Conservation (phyloP, 2,888 invertebrate species). For the Lasioglossum leucozonium region DNA sequence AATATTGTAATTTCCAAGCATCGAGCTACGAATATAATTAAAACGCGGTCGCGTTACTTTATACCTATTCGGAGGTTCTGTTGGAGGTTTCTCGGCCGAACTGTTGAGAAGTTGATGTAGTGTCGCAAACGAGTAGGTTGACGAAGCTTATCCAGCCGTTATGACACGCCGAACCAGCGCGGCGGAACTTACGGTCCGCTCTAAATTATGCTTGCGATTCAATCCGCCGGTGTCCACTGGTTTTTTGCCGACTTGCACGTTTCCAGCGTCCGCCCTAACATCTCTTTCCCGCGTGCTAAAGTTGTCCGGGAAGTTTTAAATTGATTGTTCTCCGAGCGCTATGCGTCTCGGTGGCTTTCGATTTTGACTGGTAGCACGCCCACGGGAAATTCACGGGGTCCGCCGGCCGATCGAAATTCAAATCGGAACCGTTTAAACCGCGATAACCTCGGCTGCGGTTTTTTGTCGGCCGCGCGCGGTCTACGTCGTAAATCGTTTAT, state of each 20-base stretch:
- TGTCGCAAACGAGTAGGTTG: background rate
- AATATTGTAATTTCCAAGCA: background rate
- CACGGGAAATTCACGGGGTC: constrained; percentile 35
- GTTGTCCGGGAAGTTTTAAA: background rate
- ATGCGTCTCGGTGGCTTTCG: background rate
- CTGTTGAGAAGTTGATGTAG: background rate
- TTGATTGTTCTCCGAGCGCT: constrained; percentile 13
- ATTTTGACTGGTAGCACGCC: constrained; percentile 22
- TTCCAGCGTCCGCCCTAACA: background rate
- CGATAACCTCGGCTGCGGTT: constrained; percentile 13
- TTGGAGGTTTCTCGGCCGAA: background rate
- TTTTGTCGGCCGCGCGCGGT: constrained; percentile 23
- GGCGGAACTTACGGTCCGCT: background rate
- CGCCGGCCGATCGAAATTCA: constrained; percentile 42
- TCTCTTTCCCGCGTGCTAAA: background rate
- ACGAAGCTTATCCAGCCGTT: background rate
- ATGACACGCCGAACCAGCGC: background rate
- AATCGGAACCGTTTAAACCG: constrained; percentile 25
- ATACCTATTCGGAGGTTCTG: background rate
- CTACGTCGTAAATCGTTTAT: constrained; percentile 30
- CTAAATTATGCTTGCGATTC: constrained; percentile 13
- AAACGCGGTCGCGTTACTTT: background rate
- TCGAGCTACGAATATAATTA: background rate
- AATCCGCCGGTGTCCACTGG: constrained; percentile 14
- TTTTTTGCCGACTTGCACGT: constrained; percentile 27